A percentile compares a stretch with the other conserved stretches of the same genome.
phyloP scores from a whole-genome alignment of 1,140 invertebrate species.

The Zaprionus inermis region DNA sequence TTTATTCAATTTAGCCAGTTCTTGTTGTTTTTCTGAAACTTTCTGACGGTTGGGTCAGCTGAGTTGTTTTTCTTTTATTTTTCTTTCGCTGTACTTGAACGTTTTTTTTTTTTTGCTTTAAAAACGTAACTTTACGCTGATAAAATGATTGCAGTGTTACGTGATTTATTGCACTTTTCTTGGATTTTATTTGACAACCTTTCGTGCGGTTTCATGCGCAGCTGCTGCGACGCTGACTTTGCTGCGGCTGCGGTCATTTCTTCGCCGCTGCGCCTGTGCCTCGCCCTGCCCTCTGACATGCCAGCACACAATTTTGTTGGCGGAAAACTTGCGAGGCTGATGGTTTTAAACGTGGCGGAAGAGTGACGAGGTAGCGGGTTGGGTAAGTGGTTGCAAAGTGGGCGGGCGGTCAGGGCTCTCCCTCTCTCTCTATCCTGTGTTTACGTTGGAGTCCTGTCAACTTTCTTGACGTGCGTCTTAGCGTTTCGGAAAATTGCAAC shows the following conservation, averaged over 20 bases:
- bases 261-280: not conserved
- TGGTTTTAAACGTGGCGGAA: conserved; percentile 10
- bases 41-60: not conserved
- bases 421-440: conserved; percentile 9
- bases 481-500: conserved; percentile 45
- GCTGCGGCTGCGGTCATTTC: conserved; percentile 33
- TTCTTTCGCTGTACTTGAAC: not conserved
- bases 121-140: conserved; percentile 27
- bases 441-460: conserved; percentile 39
- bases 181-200: conserved; percentile 77
- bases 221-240: conserved; percentile 8
- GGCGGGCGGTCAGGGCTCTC: not conserved
- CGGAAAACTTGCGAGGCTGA: conserved; percentile 6
- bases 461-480: conserved; percentile 49
- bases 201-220: conserved; percentile 54
- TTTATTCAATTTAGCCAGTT: conserved; percentile 39
- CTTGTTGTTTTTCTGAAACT: conserved; percentile 14
- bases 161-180: conserved; percentile 75
- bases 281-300: not conserved
- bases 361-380: not conserved
- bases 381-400: too few species aligned
- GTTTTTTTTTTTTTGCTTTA: conserved; percentile 10
- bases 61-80: not conserved
- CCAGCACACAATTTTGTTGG: conserved; percentile 20
- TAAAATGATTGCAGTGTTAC: conserved; percentile 60